Evolutionary conservation across 2,888 invertebrate species (phyloP), one percentile per base, ranked within the genome.

Genomic region (Chesias legatella): DNA sequence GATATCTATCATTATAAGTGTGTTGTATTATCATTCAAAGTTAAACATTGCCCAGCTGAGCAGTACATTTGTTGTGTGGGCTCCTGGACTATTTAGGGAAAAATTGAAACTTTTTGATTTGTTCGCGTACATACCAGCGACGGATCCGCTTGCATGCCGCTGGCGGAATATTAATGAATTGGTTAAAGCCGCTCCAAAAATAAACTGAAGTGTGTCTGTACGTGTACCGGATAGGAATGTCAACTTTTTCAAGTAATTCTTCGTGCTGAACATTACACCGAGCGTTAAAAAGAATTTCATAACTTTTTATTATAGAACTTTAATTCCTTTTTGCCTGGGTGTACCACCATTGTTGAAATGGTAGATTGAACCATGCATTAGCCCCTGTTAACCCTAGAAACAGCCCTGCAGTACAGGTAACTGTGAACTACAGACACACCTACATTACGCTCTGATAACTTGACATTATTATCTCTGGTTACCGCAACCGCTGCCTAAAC

Each of bases 101-200:
- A 61, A 56, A 51, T 45, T 32, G 49, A 23, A 56, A 62, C 58
- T 53, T 62, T 63, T 65, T 58, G 65, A 62, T 65, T 63, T 57
- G 56, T 59, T 48, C 53, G 50, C 48, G 39, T 30, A 33, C 13
- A 17, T 2, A 17, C 13, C 5, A 17, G 13, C 33, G 32, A 24
- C 33, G 43, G 46, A 46, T 48, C 34, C 37, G 22, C 25, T 28
- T 28, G 27, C 22, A 40, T 27, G 49, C 45, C 30, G 49, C 44
- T 22, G 56, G 43, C 53, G 43, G 73, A 68, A 72, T 73, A 67
- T 67, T 72, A 73, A 73, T 72, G 71, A 72, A 72, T 67, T 64
- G 65, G 66, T 58, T 56, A 61, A 60, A 56, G 54, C 43, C 48
- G 55, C 53, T 48, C 51, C 41, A 43, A 35, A 55, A 53, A 51